Conservation (phyloP, 2,888 invertebrate genomes). For the Drosophila sordidapex region DNA sequence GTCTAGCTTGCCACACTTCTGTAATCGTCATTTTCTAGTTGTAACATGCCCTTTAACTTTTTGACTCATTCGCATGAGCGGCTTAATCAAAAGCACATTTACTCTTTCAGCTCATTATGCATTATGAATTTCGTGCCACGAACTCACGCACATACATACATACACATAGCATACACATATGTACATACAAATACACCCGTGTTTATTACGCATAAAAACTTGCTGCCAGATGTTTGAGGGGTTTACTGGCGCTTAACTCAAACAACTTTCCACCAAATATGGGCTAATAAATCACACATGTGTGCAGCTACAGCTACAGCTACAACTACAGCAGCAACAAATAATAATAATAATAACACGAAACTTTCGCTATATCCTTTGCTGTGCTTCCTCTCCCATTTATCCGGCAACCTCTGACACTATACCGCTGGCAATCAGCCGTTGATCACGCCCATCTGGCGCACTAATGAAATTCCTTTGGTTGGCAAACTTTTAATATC, state of each 20-base stretch:
- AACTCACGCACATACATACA: conserved; percentile 15
- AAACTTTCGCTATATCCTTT: conserved; percentile 55
- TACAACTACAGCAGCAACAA: conserved; percentile 26
- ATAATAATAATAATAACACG: conserved; percentile 23
- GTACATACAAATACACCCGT: background rate
- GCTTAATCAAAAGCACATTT: conserved; percentile 51
- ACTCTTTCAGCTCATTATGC: conserved; percentile 62
- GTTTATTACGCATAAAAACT: conserved; percentile 35
- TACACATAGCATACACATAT: background rate
- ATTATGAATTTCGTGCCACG: conserved; percentile 53
- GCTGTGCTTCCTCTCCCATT: conserved; percentile 6
- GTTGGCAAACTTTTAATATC: conserved; percentile 57
- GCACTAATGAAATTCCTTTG: conserved; percentile 71
- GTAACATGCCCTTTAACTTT: background rate
- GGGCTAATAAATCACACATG: conserved; percentile 67
- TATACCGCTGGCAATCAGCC: conserved; percentile 22
- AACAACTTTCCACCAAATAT: conserved; percentile 61
- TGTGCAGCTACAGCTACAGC: conserved; percentile 37
- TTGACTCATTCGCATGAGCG: background rate
- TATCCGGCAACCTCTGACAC: background rate
- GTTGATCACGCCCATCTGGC: conserved; percentile 60
- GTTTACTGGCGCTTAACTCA: conserved; percentile 35
- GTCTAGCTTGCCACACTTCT: background rate
- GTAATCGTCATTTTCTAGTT: background rate
- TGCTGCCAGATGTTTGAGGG: conserved; percentile 49